Evolutionary conservation across 1,140 invertebrate species (phyloP).

Genomic region (Microplitis mediator): DNA sequence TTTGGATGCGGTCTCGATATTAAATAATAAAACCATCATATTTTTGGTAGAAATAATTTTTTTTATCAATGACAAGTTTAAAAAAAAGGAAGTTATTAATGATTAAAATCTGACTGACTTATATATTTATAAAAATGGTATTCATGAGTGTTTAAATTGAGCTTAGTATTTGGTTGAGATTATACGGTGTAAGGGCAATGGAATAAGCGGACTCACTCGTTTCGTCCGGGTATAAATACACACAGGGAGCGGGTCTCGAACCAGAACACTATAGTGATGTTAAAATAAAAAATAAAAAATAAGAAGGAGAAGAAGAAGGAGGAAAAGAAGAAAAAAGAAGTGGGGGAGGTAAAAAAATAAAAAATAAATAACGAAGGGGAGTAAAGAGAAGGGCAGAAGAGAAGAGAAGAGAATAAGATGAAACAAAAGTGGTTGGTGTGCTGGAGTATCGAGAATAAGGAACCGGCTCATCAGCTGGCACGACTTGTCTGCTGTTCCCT

Average conservation of each 20-base stretch:
- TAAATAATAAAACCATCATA: no score
- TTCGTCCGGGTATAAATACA: background rate
- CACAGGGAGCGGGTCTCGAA: background rate
- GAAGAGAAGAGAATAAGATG: no score
- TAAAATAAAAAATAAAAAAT: background rate
- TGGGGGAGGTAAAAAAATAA: background rate
- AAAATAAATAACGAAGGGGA: conserved; percentile 12
- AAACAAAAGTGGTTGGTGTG: no score
- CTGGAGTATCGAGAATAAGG: no score
- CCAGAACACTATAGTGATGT: background rate
- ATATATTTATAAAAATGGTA: background rate
- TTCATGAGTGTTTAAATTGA: background rate
- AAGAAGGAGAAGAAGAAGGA: background rate
- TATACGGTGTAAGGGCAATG: background rate
- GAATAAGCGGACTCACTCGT: background rate
- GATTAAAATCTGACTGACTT: no score
- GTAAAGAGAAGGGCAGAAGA: conserved; percentile 5
- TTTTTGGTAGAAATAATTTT: background rate
- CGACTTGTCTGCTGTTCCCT: no score
- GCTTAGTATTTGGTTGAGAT: background rate
- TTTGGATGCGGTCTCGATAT: no score
- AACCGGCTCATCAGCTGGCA: no score
- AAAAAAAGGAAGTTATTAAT: background rate
- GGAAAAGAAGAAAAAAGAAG: background rate
- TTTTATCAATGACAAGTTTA: background rate